Percentiles rank a stretch among this genome's conserved stretches.
phyloP scores from a whole-genome alignment of 1,140 invertebrate genomes.

The Zaprionus capensis region DNA sequence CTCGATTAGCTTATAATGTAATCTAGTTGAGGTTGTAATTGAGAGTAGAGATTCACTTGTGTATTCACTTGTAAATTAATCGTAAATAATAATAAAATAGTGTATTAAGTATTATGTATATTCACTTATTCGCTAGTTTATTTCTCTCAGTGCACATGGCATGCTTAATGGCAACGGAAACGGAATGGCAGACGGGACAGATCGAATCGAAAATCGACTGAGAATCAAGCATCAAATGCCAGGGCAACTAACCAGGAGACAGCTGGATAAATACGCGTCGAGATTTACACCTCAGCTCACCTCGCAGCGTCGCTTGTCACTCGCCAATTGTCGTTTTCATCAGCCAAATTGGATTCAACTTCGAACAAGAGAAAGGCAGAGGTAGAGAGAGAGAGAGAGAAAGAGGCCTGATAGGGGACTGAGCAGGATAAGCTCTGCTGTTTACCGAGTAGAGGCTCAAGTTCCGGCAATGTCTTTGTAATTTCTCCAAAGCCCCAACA shows the following conservation, averaged over 20 bases:
- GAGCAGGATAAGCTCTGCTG: conserved; percentile 16
- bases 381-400: not conserved
- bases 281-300: conserved; percentile 23
- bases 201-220: not conserved
- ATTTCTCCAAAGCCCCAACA: conserved; percentile 12
- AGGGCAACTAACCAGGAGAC: not conserved
- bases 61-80: too few species aligned
- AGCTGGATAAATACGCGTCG: conserved; percentile 28
- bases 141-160: not conserved
- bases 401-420: not conserved
- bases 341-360: conserved; percentile 75
- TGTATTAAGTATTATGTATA: not conserved
- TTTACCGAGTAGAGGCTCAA: conserved; percentile 15
- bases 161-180: conserved; percentile 20
- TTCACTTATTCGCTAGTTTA: not conserved
- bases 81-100: not conserved
- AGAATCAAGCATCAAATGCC: conserved; percentile 5
- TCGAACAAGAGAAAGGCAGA: conserved; percentile 15
- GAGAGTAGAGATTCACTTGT: too few species aligned
- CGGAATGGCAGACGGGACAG: not conserved
- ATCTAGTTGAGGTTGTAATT: too few species aligned
- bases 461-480: conserved; percentile 16
- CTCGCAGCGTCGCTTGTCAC: conserved; percentile 13
- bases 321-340: conserved; percentile 76
- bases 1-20: too few species aligned